Conservation (phyloP, 30 jellyfish, hydroid and myxozoan genomes). For the Turritopsis dohrnii region DNA sequence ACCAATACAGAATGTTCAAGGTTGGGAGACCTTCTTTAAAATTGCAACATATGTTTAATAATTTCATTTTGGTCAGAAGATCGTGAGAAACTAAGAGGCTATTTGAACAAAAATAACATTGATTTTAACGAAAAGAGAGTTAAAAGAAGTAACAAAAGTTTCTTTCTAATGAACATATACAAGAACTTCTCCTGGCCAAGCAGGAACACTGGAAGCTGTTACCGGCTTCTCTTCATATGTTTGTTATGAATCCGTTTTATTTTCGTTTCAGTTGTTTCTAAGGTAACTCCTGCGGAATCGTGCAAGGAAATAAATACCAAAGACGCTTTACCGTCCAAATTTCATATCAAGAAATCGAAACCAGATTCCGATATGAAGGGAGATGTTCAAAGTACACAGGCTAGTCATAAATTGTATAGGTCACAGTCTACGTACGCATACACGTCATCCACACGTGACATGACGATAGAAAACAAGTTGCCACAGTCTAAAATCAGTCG, state of each 20-base stretch:
- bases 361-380: neutral
- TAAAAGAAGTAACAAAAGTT: no score
- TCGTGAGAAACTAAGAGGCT: no score
- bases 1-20: conserved; percentile 42
- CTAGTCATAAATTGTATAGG: conserved; percentile 13
- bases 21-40: conserved; percentile 10
- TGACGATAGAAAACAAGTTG: neutral
- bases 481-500: conserved; percentile 34
- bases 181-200: no score
- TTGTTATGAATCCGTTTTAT: no score
- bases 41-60: no score
- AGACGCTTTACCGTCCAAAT: conserved; percentile 18
- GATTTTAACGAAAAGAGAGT: no score
- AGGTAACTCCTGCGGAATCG: neutral
- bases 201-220: no score
- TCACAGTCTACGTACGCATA: conserved; percentile 9
- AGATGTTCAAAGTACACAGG: conserved; percentile 7
- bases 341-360: neutral
- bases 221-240: no score
- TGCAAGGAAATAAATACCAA: neutral
- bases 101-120: no score
- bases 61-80: no score
- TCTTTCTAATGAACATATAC: no score
- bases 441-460: conserved; percentile 22
- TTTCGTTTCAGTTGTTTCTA: neutral